Percentiles rank a stretch among this genome's conserved stretches.
phyloP scores from a whole-genome alignment of 1,140 invertebrate species.

The Brachionus paranguensis region DNA sequence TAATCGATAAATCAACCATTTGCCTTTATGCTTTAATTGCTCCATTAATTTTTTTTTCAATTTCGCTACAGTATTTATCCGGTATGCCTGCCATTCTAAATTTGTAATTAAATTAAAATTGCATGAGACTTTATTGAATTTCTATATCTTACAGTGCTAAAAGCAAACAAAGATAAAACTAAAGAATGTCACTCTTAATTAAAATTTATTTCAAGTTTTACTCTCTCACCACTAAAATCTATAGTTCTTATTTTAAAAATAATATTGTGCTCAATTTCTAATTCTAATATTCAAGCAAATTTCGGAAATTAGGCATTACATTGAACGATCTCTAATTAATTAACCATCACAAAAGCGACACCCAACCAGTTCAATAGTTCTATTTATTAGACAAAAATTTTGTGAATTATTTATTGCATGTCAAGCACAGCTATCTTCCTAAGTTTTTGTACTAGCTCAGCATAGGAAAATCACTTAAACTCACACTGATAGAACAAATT shows the following conservation, averaged over 20 bases:
- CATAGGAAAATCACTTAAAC: slow-evolving; percentile 1
- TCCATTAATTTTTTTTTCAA: slow-evolving; percentile 41
- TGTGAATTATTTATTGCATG: not conserved
- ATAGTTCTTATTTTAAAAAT: not conserved
- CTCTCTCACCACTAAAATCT: not conserved
- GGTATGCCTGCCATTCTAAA: slow-evolving; percentile 51
- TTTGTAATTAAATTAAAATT: slow-evolving; percentile 20
- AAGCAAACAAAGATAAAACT: not conserved
- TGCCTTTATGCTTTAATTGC: slow-evolving; percentile 34
- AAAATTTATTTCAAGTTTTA: not conserved
- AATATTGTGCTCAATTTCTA: not conserved
- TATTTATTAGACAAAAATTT: not conserved
- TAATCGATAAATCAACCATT: not conserved
- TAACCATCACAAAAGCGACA: not conserved
- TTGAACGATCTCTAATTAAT: not conserved
- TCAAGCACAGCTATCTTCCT: not conserved
- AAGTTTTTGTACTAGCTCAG: not conserved
- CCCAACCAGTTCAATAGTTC: not conserved
- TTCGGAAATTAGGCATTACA: not conserved
- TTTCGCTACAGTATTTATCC: slow-evolving; percentile 45
- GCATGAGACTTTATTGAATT: not conserved
- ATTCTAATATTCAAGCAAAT: not conserved
- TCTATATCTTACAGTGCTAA: not conserved
- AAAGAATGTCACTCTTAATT: slow-evolving; percentile 9
- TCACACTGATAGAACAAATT: slow-evolving; percentile 5